These are phyloP conservation scores for Bagarius yarrelli DNA, from an alignment of 2,113 vertebrate genomes.

Conservation along the genomic window DNA sequence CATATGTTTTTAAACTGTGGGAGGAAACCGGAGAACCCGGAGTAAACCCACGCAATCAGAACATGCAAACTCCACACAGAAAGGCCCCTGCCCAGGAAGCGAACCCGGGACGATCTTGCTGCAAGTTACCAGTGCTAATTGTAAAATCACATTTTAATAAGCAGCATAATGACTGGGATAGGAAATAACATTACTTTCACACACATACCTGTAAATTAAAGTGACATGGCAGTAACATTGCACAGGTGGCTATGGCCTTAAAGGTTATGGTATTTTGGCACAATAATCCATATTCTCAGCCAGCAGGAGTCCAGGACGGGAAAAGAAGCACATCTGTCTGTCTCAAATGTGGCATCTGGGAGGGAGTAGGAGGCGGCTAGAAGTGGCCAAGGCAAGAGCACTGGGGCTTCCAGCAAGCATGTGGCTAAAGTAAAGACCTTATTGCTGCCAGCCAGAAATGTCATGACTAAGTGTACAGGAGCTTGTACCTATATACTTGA, in stretches of 20 bases:
- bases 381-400: slow-evolving; percentile 49
- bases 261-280: slow-evolving; percentile 41
- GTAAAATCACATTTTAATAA: too few relatives aligned
- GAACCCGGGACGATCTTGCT: too few relatives aligned
- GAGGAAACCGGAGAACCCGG: too few relatives aligned
- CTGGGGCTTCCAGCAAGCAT: slow-evolving; percentile 49
- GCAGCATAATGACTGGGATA: neutral
- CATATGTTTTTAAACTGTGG: too few relatives aligned
- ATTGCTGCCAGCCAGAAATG: slow-evolving; percentile 13
- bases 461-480: neutral
- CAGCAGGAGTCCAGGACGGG: slow-evolving; percentile 36
- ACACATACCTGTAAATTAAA: neutral
- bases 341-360: slow-evolving; percentile 65
- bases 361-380: slow-evolving; percentile 54
- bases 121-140: too few relatives aligned
- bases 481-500: neutral
- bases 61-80: too few relatives aligned
- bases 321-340: slow-evolving; percentile 59
- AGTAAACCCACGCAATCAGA: too few relatives aligned
- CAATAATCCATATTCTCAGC: slow-evolving; percentile 21
- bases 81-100: too few relatives aligned
- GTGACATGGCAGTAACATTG: neutral
- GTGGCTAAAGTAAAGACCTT: slow-evolving; percentile 48
- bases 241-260: slow-evolving; percentile 13
- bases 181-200: neutral